A percentile compares a stretch with the other conserved stretches of the same genome.
Conservation (phyloP, 2,797 vertebrate species). For the Acanthis flammea region DNA sequence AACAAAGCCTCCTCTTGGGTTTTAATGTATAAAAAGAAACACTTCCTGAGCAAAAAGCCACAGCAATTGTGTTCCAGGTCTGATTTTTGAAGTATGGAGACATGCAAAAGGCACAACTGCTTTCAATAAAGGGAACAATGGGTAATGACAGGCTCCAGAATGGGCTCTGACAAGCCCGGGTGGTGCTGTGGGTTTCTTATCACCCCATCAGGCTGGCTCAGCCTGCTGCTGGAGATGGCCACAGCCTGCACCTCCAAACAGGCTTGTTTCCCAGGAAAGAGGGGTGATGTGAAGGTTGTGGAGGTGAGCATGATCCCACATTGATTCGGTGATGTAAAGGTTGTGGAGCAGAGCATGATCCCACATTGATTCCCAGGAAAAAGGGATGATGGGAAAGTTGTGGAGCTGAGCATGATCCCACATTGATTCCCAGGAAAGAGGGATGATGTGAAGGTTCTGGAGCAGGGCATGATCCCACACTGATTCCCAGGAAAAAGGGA, state of each 20-base stretch:
- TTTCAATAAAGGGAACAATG: neutral
- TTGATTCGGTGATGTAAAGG: neutral
- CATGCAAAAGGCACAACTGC: neutral
- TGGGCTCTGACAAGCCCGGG: neutral
- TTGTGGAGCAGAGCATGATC: neutral
- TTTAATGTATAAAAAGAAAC: constrained; percentile 27
- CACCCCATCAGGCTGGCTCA: neutral
- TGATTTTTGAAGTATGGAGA: neutral
- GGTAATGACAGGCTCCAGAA: neutral
- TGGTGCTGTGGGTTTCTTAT: neutral
- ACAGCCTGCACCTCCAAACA: neutral
- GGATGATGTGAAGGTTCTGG: neutral
- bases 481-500: neutral
- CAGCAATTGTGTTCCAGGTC: neutral
- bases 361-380: neutral
- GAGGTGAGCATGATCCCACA: neutral
- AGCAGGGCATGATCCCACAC: neutral
- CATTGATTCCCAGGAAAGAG: neutral
- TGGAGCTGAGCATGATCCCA: neutral
- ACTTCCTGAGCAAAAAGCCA: neutral
- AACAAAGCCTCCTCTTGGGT: neutral
- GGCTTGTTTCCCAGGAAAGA: neutral
- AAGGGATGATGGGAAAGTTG: neutral
- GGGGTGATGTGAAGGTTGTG: neutral
- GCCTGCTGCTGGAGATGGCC: neutral